Conservation (phyloP, 2,797 vertebrate species). For the Acanthiza pusilla region DNA sequence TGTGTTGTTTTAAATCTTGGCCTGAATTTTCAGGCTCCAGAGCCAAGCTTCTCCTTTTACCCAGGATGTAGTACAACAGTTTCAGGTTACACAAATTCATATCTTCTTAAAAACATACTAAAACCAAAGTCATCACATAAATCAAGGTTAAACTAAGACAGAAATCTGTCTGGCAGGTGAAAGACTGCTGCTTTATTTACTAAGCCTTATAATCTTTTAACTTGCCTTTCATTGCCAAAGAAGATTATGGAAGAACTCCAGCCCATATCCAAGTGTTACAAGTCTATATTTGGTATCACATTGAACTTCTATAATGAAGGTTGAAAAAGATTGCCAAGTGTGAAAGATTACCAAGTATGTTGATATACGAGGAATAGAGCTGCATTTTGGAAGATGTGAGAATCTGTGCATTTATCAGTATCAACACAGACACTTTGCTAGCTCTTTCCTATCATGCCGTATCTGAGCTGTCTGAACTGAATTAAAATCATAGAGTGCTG, state of each 20-base stretch:
- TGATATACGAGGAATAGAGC: neutral
- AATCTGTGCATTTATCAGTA: neutral
- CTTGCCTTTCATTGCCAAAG: slow-evolving; percentile 29
- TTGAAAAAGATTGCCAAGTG: neutral
- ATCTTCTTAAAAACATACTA: neutral
- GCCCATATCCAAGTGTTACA: slow-evolving; percentile 43
- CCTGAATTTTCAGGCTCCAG: neutral
- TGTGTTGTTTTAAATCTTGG: neutral
- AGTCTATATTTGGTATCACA: slow-evolving; percentile 32
- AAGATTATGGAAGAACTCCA: slow-evolving; percentile 51
- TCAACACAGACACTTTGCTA: neutral
- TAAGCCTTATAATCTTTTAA: slow-evolving; percentile 56
- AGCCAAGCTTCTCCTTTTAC: neutral
- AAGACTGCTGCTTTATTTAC: slow-evolving; percentile 52
- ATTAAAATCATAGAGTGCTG: neutral
- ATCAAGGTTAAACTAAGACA: slow-evolving; percentile 28
- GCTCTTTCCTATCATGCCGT: neutral
- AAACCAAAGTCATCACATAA: neutral
- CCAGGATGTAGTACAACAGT: neutral
- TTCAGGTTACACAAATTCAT: neutral
- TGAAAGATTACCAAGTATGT: neutral
- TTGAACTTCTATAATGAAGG: neutral
- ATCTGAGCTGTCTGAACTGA: neutral
- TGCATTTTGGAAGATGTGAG: neutral
- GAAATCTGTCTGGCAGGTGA: slow-evolving; percentile 32